phyloP scores from a whole-genome alignment of 2,113 vertebrate species.

The Marcusenius ussheri region DNA sequence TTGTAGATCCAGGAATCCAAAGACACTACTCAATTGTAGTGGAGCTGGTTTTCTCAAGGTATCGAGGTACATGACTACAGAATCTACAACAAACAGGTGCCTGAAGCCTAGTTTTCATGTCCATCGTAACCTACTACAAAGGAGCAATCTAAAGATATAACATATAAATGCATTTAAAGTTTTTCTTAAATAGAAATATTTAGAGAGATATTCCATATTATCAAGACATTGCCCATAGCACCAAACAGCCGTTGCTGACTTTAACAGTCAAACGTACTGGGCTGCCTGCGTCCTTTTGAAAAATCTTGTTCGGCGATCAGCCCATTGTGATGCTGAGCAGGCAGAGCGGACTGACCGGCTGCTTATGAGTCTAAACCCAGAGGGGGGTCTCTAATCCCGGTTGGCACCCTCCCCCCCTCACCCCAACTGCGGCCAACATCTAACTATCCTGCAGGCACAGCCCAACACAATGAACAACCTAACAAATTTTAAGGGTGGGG shows the following conservation, averaged over 20 bases:
- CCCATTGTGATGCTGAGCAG: not conserved
- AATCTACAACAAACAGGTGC: not conserved
- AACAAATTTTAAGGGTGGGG: not conserved
- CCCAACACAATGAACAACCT: not conserved
- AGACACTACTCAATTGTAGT: not conserved
- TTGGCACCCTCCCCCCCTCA: conserved; percentile 1
- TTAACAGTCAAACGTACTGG: not conserved
- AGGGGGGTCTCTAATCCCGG: not conserved
- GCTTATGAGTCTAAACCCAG: not conserved
- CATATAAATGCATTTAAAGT: not conserved
- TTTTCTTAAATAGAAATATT: not conserved
- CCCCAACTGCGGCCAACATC: conserved; percentile 6
- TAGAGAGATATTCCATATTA: not conserved
- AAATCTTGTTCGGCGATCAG: not conserved
- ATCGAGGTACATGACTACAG: not conserved
- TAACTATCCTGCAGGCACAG: conserved; percentile 7
- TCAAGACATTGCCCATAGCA: not conserved
- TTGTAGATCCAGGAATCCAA: not conserved
- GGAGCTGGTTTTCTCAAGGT: not conserved
- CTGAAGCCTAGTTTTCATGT: not conserved
- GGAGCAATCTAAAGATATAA: not conserved
- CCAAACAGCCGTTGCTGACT: not conserved
- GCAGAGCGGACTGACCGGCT: not conserved
- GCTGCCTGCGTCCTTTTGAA: not conserved
- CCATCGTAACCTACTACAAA: not conserved